Percentiles rank a stretch among this genome's conserved stretches.
Conservation (phyloP, 1,140 invertebrate species). For the Yoshiicerus persimilis region DNA sequence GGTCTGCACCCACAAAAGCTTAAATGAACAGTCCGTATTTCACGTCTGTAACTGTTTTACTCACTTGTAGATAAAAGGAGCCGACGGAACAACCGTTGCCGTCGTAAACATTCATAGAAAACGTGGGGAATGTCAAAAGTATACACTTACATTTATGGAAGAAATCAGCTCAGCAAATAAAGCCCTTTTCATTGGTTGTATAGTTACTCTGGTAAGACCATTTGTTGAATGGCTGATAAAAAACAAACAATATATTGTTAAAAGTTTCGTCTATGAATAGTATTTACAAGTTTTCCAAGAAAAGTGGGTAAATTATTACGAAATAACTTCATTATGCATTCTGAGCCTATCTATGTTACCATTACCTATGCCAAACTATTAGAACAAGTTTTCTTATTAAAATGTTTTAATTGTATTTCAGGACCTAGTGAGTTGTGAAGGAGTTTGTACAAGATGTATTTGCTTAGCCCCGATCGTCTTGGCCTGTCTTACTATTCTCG, state of each 20-base stretch:
- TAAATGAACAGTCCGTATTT: not conserved
- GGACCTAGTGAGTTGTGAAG: conserved; percentile 48
- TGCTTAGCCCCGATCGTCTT: conserved; percentile 46
- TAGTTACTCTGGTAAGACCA: conserved; percentile 45
- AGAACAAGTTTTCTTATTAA: not conserved
- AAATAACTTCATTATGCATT: not conserved
- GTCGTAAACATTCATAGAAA: conserved; percentile 48
- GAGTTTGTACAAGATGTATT: conserved; percentile 46
- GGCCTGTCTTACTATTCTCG: conserved; percentile 44
- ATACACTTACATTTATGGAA: conserved; percentile 47
- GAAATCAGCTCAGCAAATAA: conserved; percentile 49
- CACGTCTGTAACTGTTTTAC: not conserved
- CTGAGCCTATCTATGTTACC: not conserved
- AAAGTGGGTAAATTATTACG: too few species aligned
- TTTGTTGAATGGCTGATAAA: not conserved
- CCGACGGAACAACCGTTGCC: conserved; percentile 48
- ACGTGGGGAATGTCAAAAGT: conserved; percentile 46
- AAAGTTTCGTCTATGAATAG: not conserved
- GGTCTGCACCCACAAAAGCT: not conserved
- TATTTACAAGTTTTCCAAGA: not conserved
- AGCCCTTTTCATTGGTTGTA: conserved; percentile 48
- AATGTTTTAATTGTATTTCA: conserved; percentile 20
- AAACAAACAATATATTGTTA: not conserved
- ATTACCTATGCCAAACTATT: not conserved
- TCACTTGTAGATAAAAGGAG: conserved; percentile 46